Conservation (phyloP, 2,113 vertebrate species). For the Hystrix brachyura region DNA sequence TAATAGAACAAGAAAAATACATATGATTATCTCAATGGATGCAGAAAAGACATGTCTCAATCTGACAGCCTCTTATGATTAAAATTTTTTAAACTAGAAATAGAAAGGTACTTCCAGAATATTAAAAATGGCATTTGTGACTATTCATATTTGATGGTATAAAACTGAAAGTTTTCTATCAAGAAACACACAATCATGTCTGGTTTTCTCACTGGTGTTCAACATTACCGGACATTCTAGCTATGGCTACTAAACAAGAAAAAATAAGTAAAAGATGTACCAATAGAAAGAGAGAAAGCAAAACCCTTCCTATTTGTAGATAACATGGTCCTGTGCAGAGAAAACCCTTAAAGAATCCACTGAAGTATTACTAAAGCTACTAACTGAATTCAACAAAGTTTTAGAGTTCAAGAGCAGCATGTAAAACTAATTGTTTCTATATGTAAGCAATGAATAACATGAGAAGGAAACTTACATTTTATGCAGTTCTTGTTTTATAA, state of each 20-base stretch:
- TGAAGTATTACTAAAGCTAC: not conserved
- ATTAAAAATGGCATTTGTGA: not conserved
- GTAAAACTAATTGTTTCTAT: not conserved
- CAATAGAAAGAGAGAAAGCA: not conserved
- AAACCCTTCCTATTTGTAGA: not conserved
- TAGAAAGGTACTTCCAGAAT: not conserved
- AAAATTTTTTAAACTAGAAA: not conserved
- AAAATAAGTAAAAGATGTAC: not conserved
- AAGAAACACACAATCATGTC: not conserved
- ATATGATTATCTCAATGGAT: not conserved
- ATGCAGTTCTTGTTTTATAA: not conserved
- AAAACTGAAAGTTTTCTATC: not conserved
- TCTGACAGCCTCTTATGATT: not conserved
- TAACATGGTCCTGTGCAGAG: not conserved
- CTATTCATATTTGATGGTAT: not conserved
- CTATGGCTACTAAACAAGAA: not conserved
- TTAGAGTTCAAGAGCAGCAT: not conserved
- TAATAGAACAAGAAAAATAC: constrained; percentile 11
- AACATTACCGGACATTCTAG: not conserved
- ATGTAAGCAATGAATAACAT: not conserved
- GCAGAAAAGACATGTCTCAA: not conserved
- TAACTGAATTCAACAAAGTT: not conserved
- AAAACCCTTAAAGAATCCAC: not conserved
- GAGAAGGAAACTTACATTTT: not conserved
- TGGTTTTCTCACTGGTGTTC: not conserved